Conservation (phyloP, 2,888 invertebrate genomes). For the Sinopyrophorus schimmeli region DNA sequence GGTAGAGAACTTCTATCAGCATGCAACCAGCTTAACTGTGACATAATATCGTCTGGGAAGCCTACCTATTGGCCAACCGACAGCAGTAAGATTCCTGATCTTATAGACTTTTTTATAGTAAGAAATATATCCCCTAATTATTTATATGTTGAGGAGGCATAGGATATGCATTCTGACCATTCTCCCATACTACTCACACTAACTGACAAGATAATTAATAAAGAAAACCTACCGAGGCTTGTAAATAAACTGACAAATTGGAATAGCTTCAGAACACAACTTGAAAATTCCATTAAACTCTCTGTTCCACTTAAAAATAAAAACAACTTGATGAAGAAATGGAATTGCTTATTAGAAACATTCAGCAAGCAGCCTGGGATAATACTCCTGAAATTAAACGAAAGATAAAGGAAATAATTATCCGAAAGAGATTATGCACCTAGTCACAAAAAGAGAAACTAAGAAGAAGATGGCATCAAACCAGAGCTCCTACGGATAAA, state of each 20-base stretch:
- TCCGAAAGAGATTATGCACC: slow-evolving; percentile 14
- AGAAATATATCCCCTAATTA: neutral
- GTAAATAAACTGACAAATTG: slow-evolving; percentile 9
- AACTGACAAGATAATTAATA: neutral
- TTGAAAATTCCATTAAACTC: slow-evolving; percentile 6
- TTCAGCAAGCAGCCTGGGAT: slow-evolving; percentile 11
- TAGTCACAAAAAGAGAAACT: slow-evolving; percentile 8
- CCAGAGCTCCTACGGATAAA: slow-evolving; percentile 7
- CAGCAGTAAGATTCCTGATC: slow-evolving; percentile 7
- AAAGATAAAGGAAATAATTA: slow-evolving; percentile 14
- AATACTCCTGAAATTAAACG: slow-evolving; percentile 10
- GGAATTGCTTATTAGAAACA: slow-evolving; percentile 8
- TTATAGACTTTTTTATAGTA: slow-evolving; percentile 3
- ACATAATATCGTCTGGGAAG: slow-evolving; percentile 8
- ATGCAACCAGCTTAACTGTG: too few relatives aligned
- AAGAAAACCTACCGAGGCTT: slow-evolving; percentile 2
- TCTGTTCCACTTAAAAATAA: slow-evolving; percentile 4
- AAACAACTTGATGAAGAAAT: slow-evolving; percentile 10
- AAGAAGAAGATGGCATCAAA: slow-evolving; percentile 14
- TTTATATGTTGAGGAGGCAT: too few relatives aligned
- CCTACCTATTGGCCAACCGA: slow-evolving; percentile 14
- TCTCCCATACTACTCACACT: slow-evolving; percentile 4
- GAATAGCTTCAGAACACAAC: slow-evolving; percentile 9
- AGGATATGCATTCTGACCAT: too few relatives aligned
- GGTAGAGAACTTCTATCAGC: too few relatives aligned